Evolutionary conservation across 2,888 invertebrate genomes (phyloP).

Genomic region (Drosophila buzzatii): DNA sequence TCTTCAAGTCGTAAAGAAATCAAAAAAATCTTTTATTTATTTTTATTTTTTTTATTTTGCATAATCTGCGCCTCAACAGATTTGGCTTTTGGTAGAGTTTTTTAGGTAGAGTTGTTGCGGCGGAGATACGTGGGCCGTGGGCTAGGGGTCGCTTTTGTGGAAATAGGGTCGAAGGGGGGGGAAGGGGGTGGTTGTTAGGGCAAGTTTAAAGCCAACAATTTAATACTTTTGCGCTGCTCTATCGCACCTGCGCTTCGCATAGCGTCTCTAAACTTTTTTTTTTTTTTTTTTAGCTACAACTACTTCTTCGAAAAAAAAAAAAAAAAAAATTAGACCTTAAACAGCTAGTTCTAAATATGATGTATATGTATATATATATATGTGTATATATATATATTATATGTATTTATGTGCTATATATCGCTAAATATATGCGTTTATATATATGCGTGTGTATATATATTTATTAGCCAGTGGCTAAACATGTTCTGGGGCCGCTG

Average conservation of each 20-base stretch:
- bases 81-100: slow-evolving; percentile 61
- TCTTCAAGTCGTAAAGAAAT: slow-evolving; percentile 75
- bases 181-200: slow-evolving; percentile 23
- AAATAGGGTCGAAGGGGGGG: not conserved
- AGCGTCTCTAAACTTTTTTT: slow-evolving; percentile 72
- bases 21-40: slow-evolving; percentile 44
- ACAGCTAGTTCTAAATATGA: slow-evolving; percentile 26
- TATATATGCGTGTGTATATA: slow-evolving; percentile 27
- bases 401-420: slow-evolving; percentile 29
- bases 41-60: slow-evolving; percentile 15
- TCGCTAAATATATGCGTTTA: slow-evolving; percentile 13
- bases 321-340: slow-evolving; percentile 43
- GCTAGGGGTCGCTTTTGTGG: not conserved
- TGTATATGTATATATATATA: slow-evolving; percentile 24
- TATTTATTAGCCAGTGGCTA: slow-evolving; percentile 34
- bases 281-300: slow-evolving; percentile 39
- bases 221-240: slow-evolving; percentile 67
- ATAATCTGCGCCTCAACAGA: slow-evolving; percentile 51
- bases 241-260: slow-evolving; percentile 56
- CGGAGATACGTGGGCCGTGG: slow-evolving; percentile 25
- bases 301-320: slow-evolving; percentile 47
- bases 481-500: slow-evolving; percentile 54
- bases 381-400: slow-evolving; percentile 20
- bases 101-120: slow-evolving; percentile 52
- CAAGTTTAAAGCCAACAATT: slow-evolving; percentile 64